Evolutionary conservation across 1,140 invertebrate genomes (phyloP).

Genomic region (Lepidurus couesii): DNA sequence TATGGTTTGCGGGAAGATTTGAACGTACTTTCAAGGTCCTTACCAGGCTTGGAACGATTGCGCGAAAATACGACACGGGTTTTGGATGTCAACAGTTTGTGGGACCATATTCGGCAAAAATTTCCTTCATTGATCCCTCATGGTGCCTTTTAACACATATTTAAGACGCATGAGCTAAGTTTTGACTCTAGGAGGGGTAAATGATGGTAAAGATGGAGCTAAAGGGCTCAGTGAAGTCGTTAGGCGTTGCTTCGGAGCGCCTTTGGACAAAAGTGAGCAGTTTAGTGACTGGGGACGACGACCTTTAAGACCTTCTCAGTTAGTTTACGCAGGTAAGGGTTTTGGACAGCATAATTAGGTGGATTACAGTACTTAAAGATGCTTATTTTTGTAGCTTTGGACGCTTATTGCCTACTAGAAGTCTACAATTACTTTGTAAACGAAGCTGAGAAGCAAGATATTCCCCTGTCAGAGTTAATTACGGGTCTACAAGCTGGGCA

Average conservation of each 20-base stretch:
- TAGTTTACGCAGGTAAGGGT: conserved; percentile 63
- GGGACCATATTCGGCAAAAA: conserved; percentile 50
- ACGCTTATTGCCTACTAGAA: conserved; percentile 71
- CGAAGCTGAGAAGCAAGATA: conserved; percentile 16
- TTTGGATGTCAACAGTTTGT: conserved; percentile 51
- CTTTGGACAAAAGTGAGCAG: conserved; percentile 72
- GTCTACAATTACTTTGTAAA: conserved; percentile 53
- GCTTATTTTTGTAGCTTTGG: conserved; percentile 54
- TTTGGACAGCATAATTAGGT: conserved; percentile 18
- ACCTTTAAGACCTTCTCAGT: conserved; percentile 66
- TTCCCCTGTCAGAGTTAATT: background rate
- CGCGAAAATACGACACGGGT: conserved; percentile 46
- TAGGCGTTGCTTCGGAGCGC: conserved; percentile 61
- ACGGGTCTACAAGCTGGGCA: background rate
- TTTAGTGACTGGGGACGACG: conserved; percentile 81
- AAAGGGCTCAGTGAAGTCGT: conserved; percentile 62
- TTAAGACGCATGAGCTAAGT: background rate
- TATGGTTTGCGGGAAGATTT: conserved; percentile 56
- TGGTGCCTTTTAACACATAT: conserved; percentile 27
- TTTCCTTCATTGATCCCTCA: conserved; percentile 50
- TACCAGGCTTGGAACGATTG: conserved; percentile 50
- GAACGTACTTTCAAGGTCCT: conserved; percentile 50
- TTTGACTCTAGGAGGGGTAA: conserved; percentile 23
- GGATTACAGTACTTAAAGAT: background rate
- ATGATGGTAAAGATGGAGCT: conserved; percentile 6